Conservation (phyloP, 1,140 invertebrate genomes). For the Armadillidium nasatum region DNA sequence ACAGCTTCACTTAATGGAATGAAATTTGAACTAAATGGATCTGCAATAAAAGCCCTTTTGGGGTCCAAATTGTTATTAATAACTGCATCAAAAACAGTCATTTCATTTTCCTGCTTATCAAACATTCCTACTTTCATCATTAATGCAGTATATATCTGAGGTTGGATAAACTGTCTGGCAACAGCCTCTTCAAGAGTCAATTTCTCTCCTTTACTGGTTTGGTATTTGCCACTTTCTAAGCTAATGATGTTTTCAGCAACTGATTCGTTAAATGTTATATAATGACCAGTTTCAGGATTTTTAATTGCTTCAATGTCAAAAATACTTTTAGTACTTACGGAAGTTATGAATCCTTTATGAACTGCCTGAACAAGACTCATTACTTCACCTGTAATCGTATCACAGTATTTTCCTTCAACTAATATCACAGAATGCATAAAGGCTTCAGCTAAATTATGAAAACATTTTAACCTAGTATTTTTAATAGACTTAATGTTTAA, state of each 20-base stretch:
- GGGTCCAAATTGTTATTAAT: slow-evolving; percentile 75
- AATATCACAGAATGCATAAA: slow-evolving; percentile 70
- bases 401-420: slow-evolving; percentile 65
- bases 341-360: slow-evolving; percentile 78
- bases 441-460: slow-evolving; percentile 77
- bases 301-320: slow-evolving; percentile 89
- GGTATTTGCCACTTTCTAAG: slow-evolving; percentile 65
- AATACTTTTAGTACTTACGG: slow-evolving; percentile 77
- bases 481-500: slow-evolving; percentile 76
- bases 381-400: slow-evolving; percentile 64
- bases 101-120: slow-evolving; percentile 60
- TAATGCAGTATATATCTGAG: slow-evolving; percentile 78
- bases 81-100: slow-evolving; percentile 79
- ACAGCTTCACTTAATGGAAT: slow-evolving; percentile 81
- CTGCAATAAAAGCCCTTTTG: slow-evolving; percentile 75
- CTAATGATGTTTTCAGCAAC: slow-evolving; percentile 71
- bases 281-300: slow-evolving; percentile 72
- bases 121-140: slow-evolving; percentile 72
- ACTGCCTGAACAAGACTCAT: slow-evolving; percentile 72
- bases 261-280: slow-evolving; percentile 80
- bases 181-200: slow-evolving; percentile 62
- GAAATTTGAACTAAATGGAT: slow-evolving; percentile 67
- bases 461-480: slow-evolving; percentile 65
- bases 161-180: slow-evolving; percentile 56
- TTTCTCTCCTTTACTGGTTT: slow-evolving; percentile 67